Evolutionary conservation across 1,140 invertebrate genomes (phyloP).

Genomic region (Pseudomyrmex concolor): DNA sequence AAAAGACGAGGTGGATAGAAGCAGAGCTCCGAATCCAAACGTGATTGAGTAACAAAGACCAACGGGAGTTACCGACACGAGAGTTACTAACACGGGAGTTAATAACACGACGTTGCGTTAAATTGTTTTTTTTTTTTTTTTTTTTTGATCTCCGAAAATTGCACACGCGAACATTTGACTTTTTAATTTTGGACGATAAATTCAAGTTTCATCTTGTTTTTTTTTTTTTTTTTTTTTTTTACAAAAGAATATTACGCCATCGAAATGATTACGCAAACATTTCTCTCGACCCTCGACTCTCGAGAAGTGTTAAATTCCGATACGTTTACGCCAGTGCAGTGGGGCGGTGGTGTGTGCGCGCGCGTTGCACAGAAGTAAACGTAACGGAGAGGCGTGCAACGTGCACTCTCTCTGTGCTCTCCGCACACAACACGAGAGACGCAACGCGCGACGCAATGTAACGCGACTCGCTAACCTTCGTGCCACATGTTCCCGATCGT

Average conservation of each 20-base stretch:
- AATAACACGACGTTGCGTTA: too few species aligned
- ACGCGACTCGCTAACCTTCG: conserved; percentile 55
- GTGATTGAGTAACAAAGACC: too few species aligned
- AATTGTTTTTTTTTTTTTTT: too few species aligned
- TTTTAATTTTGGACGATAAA: neutral
- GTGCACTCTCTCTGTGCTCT: neutral
- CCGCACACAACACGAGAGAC: neutral
- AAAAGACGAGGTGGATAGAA: too few species aligned
- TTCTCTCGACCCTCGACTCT: neutral
- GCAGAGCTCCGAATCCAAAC: too few species aligned
- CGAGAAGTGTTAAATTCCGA: conserved; percentile 17
- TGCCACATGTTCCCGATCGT: conserved; percentile 62
- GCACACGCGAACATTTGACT: too few species aligned
- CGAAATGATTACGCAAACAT: conserved; percentile 6
- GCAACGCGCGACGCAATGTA: conserved; percentile 22
- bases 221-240: too few species aligned
- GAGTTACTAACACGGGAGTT: too few species aligned
- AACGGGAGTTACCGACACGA: too few species aligned
- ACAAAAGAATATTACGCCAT: conserved; percentile 26
- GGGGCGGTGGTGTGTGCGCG: neutral
- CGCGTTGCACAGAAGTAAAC: conserved; percentile 39
- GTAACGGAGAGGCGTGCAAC: conserved; percentile 38
- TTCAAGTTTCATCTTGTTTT: too few species aligned
- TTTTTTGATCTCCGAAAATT: too few species aligned
- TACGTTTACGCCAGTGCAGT: conserved; percentile 8